Percentiles rank a stretch among this genome's conserved stretches.
phyloP scores from a whole-genome alignment of 2,888 invertebrate genomes.

The Diaprepes abbreviatus region DNA sequence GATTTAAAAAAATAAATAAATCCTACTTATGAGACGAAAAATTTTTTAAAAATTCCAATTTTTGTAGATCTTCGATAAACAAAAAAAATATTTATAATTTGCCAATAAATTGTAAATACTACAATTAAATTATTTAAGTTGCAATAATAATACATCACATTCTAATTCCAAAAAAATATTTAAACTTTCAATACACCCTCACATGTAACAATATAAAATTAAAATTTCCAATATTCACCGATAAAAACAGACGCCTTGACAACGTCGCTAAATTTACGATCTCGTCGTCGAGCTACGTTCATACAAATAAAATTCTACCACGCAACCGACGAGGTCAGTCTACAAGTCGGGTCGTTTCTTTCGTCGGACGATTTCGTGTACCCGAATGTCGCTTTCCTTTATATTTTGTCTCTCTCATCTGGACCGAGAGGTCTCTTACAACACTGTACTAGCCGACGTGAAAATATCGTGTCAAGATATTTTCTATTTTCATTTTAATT shows the following conservation, averaged over 20 bases:
- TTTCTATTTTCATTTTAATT: constrained; percentile 56
- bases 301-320: constrained; percentile 29
- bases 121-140: no score
- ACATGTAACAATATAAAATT: neutral
- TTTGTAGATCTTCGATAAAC: no score
- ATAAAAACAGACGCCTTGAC: constrained; percentile 1
- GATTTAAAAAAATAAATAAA: no score
- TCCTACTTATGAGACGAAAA: no score
- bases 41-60: no score
- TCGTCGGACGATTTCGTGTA: constrained; percentile 64
- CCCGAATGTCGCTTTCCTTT: constrained; percentile 65
- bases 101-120: no score
- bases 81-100: no score
- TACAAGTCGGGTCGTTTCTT: constrained; percentile 53
- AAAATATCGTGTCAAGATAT: constrained; percentile 54
- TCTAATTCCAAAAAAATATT: no score
- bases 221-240: neutral
- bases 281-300: constrained; percentile 30
- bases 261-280: constrained; percentile 24
- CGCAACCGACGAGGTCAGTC: constrained; percentile 57
- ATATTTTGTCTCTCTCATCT: constrained; percentile 63
- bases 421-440: constrained; percentile 65
- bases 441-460: constrained; percentile 60
- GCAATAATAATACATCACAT: no score
- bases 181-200: no score